Base-by-base conservation (phyloP, 2,797 vertebrate species). In the Aplochiton taeniatus region DNA sequence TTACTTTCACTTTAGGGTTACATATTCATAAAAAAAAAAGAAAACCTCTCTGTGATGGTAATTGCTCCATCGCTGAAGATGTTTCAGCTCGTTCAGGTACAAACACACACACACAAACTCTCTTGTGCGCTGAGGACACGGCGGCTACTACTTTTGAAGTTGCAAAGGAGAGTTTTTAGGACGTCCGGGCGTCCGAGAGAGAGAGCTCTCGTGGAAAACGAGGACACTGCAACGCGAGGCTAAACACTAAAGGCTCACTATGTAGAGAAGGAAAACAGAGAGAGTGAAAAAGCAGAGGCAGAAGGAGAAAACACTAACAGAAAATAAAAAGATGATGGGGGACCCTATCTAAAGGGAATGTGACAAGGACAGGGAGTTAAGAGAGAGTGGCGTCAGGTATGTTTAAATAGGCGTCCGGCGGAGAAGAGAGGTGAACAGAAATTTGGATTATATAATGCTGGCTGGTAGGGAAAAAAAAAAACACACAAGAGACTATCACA, bases 401-500 rank as follows among this genome's bases (percentile, higher is more conserved):
- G n/a, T 31, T 31, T 31, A 31, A 31, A 31, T 2, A 31, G n/a
- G n/a, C n/a, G n/a, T n/a, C n/a, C n/a, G n/a, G n/a, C n/a, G n/a
- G n/a, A n/a, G n/a, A n/a, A n/a, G 10, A 76, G 16, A 66, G 47
- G 11, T 52, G 18, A 66, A 72, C 61, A 46, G 14, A 16, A 42
- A 54, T 62, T 56, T 67, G 46, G n/a, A 47, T 9, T 68, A 45
- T 58, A 17, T 11, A 41, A 4, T 57, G 48, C 53, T 50, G 61
- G 14, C 12, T 18, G 18, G 16, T 53, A 64, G 65, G 13, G 1
- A 58, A 43, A 49, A 61, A 65, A 57, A 48, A 62, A 65, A 58
- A 51, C 53, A 62, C 60, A 71, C 75, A 86, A 86, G 85, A 81
- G 85, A 87, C 87, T 75, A 87, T 87, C 86, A 82, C 79, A 88